These are phyloP conservation scores for Lindbergichthys nudifrons DNA, from an alignment of 2,797 vertebrate genomes.

Conservation along the genomic window DNA sequence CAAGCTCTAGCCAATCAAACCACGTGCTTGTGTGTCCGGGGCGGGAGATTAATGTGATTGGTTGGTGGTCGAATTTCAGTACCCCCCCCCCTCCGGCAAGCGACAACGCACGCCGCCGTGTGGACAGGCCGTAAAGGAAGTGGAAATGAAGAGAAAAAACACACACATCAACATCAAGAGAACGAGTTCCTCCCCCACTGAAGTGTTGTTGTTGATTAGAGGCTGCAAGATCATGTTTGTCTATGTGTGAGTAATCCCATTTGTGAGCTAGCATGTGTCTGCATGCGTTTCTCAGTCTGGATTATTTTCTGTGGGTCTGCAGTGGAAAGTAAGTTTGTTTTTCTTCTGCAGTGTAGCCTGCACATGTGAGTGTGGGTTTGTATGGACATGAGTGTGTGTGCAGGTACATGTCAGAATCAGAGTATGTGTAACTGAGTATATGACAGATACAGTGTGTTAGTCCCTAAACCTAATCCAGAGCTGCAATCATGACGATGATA, in stretches of 20 bases:
- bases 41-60: no score
- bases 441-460: slow-evolving; percentile 53
- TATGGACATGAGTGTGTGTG: not conserved
- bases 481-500: slow-evolving; percentile 72
- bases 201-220: not conserved
- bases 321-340: not conserved
- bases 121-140: no score
- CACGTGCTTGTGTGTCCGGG: no score
- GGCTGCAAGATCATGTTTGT: not conserved
- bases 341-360: not conserved
- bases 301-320: not conserved
- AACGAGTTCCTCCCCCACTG: not conserved
- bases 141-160: not conserved
- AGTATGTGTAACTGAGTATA: slow-evolving; percentile 26
- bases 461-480: slow-evolving; percentile 58
- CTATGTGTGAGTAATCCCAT: not conserved
- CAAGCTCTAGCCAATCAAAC: no score
- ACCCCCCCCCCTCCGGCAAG: no score
- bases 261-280: not conserved
- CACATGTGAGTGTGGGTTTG: not conserved
- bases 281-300: not conserved
- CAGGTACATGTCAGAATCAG: slow-evolving; percentile 15
- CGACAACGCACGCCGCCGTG: no score
- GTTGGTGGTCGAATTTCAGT: no score
- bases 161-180: not conserved